A percentile compares a stretch with the other conserved stretches of the same genome.
phyloP scores from a whole-genome alignment of 2,113 vertebrate species.

The Rhombomys opimus region DNA sequence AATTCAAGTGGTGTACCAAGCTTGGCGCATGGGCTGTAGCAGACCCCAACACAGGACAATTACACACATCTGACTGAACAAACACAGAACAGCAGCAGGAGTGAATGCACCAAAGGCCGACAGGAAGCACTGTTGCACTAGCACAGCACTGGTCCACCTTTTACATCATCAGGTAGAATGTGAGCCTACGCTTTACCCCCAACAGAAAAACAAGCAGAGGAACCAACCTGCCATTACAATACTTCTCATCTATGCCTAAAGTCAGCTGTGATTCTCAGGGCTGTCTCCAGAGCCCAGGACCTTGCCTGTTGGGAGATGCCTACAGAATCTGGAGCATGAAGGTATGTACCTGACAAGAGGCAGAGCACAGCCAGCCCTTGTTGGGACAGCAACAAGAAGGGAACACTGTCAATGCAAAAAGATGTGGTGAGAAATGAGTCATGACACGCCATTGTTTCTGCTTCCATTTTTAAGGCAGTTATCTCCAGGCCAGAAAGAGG shows the following conservation, averaged over 20 bases:
- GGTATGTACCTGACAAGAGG: not conserved
- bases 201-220: not conserved
- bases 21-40: fast-evolving
- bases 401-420: fast-evolving
- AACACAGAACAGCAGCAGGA: not conserved
- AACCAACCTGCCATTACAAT: no score
- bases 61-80: not conserved
- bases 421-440: not conserved
- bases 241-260: fast-evolving
- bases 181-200: not conserved
- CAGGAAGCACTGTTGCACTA: fast-evolving
- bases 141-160: not conserved
- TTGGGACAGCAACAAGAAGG: not conserved
- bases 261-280: not conserved
- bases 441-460: fast-evolving
- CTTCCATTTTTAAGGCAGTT: not conserved
- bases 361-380: not conserved
- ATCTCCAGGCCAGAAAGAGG: not conserved
- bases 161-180: not conserved
- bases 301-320: fast-evolving
- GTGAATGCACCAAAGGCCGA: not conserved
- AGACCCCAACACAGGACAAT: not conserved
- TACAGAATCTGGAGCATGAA: fast-evolving
- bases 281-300: not conserved
- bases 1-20: not conserved